Evolutionary conservation across 2,888 invertebrate genomes (phyloP).

Genomic region (Nymphalis urticae): DNA sequence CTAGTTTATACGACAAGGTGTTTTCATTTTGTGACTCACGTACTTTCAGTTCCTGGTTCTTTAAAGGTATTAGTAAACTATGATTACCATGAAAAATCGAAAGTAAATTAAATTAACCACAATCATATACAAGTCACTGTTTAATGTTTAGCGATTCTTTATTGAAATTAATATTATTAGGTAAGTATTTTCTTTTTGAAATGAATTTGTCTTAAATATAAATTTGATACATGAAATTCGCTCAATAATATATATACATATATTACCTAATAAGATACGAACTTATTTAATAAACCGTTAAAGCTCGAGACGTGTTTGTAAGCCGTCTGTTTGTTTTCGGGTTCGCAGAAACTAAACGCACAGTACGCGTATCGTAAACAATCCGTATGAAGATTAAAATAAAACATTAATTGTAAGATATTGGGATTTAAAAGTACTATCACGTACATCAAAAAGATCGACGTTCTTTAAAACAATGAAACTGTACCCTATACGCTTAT

Average conservation of each 20-base stretch:
- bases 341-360: not conserved
- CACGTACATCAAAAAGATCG: constrained; percentile 2
- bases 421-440: constrained; percentile 6
- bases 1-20: constrained; percentile 22
- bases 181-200: too few relatives aligned
- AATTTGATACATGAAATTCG: too few relatives aligned
- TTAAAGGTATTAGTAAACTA: not conserved
- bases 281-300: too few relatives aligned
- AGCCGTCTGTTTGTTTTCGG: too few relatives aligned
- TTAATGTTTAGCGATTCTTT: too few relatives aligned
- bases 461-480: constrained; percentile 32
- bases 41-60: constrained; percentile 29
- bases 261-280: too few relatives aligned
- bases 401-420: not conserved
- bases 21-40: constrained; percentile 35
- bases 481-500: constrained; percentile 28
- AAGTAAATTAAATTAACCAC: not conserved
- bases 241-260: too few relatives aligned
- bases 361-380: not conserved
- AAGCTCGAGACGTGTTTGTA: too few relatives aligned
- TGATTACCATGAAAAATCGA: not conserved
- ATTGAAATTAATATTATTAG: too few relatives aligned
- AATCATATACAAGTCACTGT: too few relatives aligned
- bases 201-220: too few relatives aligned
- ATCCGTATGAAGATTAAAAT: not conserved